Percentiles rank a stretch among this genome's conserved stretches.
These are phyloP conservation scores for Hucho hucho DNA, from an alignment of 2,113 vertebrate species.

Conservation along the genomic window DNA sequence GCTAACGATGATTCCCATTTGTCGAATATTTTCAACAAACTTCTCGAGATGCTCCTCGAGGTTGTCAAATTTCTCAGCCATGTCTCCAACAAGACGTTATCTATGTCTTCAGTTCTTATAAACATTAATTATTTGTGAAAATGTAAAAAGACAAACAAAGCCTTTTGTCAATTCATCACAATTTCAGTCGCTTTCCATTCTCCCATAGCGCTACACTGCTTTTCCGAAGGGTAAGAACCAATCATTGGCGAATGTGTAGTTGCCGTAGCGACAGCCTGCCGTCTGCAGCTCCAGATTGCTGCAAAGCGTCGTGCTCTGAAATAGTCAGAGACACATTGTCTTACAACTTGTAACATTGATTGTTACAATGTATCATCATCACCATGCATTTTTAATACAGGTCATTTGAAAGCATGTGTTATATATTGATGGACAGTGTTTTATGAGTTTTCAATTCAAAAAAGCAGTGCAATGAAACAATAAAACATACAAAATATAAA, in stretches of 20 bases:
- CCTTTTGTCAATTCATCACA: slow-evolving; percentile 1
- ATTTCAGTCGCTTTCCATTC: slow-evolving; percentile 8
- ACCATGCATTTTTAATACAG: not conserved
- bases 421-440: not conserved
- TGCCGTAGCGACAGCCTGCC: slow-evolving; percentile 44
- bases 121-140: slow-evolving; percentile 5
- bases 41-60: slow-evolving; percentile 97
- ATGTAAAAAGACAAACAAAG: not conserved
- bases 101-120: not conserved
- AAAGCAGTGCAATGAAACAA: not conserved
- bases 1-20: slow-evolving; percentile 97
- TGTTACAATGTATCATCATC: not conserved
- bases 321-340: not conserved
- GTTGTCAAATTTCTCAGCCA: slow-evolving; percentile 97
- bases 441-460: not conserved
- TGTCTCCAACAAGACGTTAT: slow-evolving; percentile 38
- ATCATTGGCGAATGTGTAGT: slow-evolving; percentile 28
- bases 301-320: slow-evolving; percentile 49
- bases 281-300: not conserved
- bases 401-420: not conserved
- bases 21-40: slow-evolving; percentile 97
- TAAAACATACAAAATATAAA: not conserved
- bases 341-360: no score
- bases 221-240: slow-evolving; percentile 61
- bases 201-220: slow-evolving; percentile 20